These are phyloP conservation scores for Pogonocichla stellata DNA, from an alignment of 2,113 vertebrate species.

Conservation along the genomic window DNA sequence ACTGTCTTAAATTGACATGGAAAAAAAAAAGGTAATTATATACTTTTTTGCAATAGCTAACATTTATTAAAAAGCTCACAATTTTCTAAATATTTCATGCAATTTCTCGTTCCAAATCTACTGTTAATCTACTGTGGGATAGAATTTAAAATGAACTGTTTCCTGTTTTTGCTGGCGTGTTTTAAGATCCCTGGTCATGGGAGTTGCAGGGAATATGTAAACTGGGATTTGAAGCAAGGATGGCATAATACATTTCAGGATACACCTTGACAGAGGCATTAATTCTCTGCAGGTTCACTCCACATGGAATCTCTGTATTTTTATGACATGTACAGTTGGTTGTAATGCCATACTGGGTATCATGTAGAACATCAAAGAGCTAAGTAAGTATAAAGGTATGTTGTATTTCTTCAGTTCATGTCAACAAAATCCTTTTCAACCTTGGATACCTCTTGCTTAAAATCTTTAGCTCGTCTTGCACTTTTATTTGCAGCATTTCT, in stretches of 20 bases:
- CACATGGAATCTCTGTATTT: neutral
- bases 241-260: neutral
- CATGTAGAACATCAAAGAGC: constrained; percentile 17
- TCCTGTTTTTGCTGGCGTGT: neutral
- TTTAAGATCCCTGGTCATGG: neutral
- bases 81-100: neutral
- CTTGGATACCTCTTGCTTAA: neutral
- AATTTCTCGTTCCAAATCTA: constrained; percentile 17
- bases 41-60: neutral
- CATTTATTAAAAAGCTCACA: neutral
- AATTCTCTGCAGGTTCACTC: neutral
- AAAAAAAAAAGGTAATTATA: neutral
- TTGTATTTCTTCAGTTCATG: neutral
- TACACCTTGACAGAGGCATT: constrained; percentile 35
- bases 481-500: constrained; percentile 40
- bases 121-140: neutral
- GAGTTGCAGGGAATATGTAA: neutral
- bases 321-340: neutral
- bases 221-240: neutral
- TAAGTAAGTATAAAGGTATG: constrained; percentile 4
- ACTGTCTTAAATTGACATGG: neutral
- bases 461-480: neutral
- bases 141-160: neutral
- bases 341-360: neutral
- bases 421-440: constrained; percentile 18